Evolutionary conservation across 2,797 vertebrate species (phyloP), one percentile per base, ranked within the genome.

Genomic region (Gymnothorax reevesii): DNA sequence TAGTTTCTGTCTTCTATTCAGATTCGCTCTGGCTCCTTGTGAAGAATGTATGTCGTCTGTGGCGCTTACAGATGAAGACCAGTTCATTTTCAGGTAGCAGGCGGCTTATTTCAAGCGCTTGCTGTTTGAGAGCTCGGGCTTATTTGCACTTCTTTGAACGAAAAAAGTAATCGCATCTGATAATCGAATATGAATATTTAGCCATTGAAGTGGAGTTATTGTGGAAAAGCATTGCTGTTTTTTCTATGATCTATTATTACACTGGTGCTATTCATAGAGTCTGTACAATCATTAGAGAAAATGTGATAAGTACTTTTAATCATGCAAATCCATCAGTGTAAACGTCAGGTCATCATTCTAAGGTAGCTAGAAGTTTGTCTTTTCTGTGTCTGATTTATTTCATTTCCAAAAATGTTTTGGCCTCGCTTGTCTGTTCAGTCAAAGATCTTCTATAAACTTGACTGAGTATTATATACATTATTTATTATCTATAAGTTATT

Each of bases 151-250:
- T 79, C 75, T 79, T 79, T 54, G 49, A 79, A 54, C 6, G 75
- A 54, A 79, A 20, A 0, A 52, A 55, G 49, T 49, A 54, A 79
- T 54, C 54, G 75, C 49, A 54, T 79, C 75, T 64, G 57, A 13
- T 83, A 64, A 62, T 60, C 15, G 7, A 12, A 64, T 54, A 79
- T 83, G 82, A 62, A 82, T 86, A 82, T 86, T 82, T 17, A 86
- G 59, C 49, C 57, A 25, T 66, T 82, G n/a, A 86, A 66, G 57
- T 3, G 62, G 17, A 62, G 77, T n/a, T 66, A 8, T 66, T 82
- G 52, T 55, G n/a, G 62, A n/a, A 54, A n/a, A 52, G 49, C 33
- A 75, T 7, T 69, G 8, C 60, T 54, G 49, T 22, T 54, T 20
- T 42, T 54, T 54, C n/a, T n/a, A n/a, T n/a, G n/a, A n/a, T 79